A percentile compares a stretch with the other conserved stretches of the same genome.
phyloP scores from a whole-genome alignment of 1,140 invertebrate genomes.

The Glossosoma conforme region DNA sequence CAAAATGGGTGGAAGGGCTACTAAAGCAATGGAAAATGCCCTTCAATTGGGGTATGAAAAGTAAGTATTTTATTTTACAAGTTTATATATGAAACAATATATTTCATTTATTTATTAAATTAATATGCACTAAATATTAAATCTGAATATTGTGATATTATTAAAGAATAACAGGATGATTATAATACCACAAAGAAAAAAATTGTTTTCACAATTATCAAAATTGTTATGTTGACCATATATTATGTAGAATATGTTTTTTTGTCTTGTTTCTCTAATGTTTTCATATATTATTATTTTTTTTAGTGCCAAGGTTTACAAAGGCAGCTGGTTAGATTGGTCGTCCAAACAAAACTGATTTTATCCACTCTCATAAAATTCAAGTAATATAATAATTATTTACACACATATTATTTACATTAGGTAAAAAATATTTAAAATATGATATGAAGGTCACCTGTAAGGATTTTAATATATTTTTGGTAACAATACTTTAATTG shows the following conservation, averaged over 20 bases:
- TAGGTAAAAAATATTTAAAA: no score
- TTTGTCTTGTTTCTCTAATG: not conserved
- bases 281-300: constrained; percentile 38
- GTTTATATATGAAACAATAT: not conserved
- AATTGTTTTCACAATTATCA: no score
- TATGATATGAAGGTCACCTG: no score
- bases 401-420: no score
- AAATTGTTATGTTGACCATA: not conserved
- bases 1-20: constrained; percentile 49
- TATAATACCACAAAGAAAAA: no score
- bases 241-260: not conserved
- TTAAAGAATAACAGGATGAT: no score
- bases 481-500: no score
- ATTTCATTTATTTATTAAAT: constrained; percentile 17
- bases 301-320: constrained; percentile 81
- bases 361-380: no score
- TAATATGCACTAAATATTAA: not conserved
- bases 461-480: no score
- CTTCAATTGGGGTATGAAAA: constrained; percentile 47
- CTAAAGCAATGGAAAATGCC: constrained; percentile 48
- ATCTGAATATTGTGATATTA: not conserved
- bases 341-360: constrained; percentile 37
- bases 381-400: no score
- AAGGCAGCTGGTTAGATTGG: constrained; percentile 84
- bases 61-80: constrained; percentile 35